phyloP scores from a whole-genome alignment of 30 jellyfish, hydroid and myxozoan species.

The Phacellophora camtschatica region DNA sequence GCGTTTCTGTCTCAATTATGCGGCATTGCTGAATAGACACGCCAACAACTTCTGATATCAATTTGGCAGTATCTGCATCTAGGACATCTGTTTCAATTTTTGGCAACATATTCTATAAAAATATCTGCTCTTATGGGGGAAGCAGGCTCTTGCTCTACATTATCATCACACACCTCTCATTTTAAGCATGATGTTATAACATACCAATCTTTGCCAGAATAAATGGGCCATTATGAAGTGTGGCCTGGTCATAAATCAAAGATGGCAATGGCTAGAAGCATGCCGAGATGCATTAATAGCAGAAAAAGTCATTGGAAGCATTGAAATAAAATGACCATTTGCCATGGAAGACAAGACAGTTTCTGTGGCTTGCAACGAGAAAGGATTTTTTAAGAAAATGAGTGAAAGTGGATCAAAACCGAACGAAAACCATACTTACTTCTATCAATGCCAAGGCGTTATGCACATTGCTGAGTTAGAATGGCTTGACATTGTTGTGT shows the following conservation, averaged over 20 bases:
- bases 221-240: background rate
- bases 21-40: no score
- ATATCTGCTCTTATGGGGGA: no score
- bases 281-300: constrained; percentile 23
- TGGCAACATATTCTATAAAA: no score
- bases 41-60: no score
- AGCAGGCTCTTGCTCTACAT: no score
- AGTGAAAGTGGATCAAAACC: background rate
- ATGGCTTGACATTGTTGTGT: constrained; percentile 38
- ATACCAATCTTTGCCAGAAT: background rate
- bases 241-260: constrained; percentile 24
- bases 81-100: no score
- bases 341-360: background rate
- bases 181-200: no score
- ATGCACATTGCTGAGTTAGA: background rate
- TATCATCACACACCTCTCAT: no score
- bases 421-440: constrained; percentile 1
- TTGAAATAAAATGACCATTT: constrained; percentile 29
- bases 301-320: constrained; percentile 1
- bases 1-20: no score
- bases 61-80: no score
- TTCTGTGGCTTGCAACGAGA: background rate
- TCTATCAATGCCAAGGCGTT: constrained; percentile 39
- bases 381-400: background rate
- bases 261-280: constrained; percentile 64